Evolutionary conservation across 2,113 vertebrate genomes (phyloP).

Genomic region (Caranx melampygus): DNA sequence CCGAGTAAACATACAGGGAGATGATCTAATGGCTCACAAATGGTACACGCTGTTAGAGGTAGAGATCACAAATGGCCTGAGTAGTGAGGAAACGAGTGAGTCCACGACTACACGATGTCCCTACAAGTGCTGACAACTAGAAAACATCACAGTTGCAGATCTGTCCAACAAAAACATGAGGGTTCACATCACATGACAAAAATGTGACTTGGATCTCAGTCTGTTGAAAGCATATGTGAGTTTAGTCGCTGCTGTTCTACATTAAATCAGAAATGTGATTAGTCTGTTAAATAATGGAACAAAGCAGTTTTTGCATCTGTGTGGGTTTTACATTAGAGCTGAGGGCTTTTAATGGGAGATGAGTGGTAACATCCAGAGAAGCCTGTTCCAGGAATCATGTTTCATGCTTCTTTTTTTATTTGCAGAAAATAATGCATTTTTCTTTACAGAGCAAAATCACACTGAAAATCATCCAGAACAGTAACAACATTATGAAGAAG

Average conservation of each 20-base stretch:
- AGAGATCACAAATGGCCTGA: slow-evolving; percentile 18
- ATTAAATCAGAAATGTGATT: slow-evolving; percentile 19
- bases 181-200: slow-evolving; percentile 27
- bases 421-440: not conserved
- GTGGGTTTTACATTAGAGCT: slow-evolving; percentile 25
- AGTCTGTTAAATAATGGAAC: slow-evolving; percentile 1
- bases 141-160: not conserved
- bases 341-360: not conserved
- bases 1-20: not conserved
- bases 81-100: slow-evolving; percentile 19
- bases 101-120: not conserved
- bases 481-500: not conserved
- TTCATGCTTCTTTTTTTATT: not conserved
- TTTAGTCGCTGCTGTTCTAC: slow-evolving; percentile 9
- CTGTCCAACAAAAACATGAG: slow-evolving; percentile 17
- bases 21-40: slow-evolving; percentile 39
- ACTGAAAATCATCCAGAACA: not conserved
- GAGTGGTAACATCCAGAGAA: not conserved
- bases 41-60: not conserved
- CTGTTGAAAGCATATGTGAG: slow-evolving; percentile 21
- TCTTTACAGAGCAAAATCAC: not conserved
- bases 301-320: slow-evolving; percentile 23
- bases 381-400: not conserved
- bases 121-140: not conserved
- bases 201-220: slow-evolving; percentile 8